A percentile compares a stretch with the other conserved stretches of the same genome.
These are phyloP conservation scores for Diphyllodes magnificus DNA, from an alignment of 2,113 vertebrate species.

Conservation along the genomic window DNA sequence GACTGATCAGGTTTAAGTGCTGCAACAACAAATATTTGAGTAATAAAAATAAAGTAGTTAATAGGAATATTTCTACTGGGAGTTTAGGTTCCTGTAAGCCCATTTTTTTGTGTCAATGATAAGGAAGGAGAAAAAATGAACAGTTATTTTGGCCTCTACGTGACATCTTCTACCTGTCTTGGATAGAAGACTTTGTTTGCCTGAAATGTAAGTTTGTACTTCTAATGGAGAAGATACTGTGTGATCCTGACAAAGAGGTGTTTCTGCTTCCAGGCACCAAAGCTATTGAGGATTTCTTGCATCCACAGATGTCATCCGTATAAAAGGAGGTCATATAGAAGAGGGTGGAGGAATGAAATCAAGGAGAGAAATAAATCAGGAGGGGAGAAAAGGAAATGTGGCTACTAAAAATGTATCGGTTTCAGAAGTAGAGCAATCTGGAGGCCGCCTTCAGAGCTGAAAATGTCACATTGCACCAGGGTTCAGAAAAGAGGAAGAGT, in stretches of 20 bases:
- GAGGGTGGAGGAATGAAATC: background rate
- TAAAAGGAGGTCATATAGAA: background rate
- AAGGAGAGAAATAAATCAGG: background rate
- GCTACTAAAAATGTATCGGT: background rate
- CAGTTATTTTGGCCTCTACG: background rate
- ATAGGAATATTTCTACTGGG: background rate
- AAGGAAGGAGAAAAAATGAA: background rate
- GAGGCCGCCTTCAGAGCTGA: background rate
- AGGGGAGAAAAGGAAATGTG: background rate
- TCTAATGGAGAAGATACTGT: background rate
- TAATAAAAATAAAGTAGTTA: background rate
- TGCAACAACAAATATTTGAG: background rate
- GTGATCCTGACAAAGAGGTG: background rate
- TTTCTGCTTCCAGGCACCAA: background rate
- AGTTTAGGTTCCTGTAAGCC: background rate
- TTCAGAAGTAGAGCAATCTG: background rate
- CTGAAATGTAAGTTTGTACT: background rate
- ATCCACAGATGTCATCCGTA: background rate
- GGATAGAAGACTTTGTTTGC: background rate
- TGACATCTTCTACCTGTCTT: background rate
- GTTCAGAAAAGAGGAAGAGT: background rate
- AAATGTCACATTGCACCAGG: background rate
- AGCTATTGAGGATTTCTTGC: background rate
- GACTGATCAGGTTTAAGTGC: background rate
- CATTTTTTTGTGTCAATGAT: background rate